phyloP scores from a whole-genome alignment of 2,113 vertebrate genomes.

The Fregetta grallaria region DNA sequence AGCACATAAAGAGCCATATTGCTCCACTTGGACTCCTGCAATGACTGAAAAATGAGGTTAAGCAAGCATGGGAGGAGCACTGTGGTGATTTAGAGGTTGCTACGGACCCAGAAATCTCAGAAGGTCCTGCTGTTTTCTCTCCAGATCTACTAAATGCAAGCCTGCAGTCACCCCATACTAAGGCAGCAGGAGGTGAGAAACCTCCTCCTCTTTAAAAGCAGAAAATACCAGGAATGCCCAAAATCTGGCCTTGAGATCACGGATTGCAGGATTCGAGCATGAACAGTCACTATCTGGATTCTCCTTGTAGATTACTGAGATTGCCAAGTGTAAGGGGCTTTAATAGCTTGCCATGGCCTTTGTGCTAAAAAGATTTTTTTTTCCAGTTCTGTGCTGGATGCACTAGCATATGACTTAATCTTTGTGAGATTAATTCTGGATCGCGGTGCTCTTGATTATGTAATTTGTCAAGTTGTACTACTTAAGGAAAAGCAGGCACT shows the following conservation, averaged over 20 bases:
- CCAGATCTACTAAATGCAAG: background rate
- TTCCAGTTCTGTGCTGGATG: background rate
- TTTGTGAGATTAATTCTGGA: background rate
- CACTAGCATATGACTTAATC: background rate
- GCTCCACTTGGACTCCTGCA: background rate
- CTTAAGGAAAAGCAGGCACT: background rate
- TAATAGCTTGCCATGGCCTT: background rate
- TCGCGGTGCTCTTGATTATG: background rate
- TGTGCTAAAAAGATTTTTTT: background rate
- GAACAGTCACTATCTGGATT: background rate
- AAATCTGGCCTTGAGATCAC: background rate
- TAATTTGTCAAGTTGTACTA: background rate
- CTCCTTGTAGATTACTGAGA: background rate
- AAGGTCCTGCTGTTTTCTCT: background rate
- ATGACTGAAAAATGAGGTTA: background rate
- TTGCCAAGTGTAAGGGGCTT: background rate
- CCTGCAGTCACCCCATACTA: background rate
- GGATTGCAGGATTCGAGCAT: background rate
- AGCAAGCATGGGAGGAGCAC: background rate
- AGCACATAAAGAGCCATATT: background rate
- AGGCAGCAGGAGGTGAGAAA: background rate
- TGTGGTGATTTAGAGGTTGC: background rate
- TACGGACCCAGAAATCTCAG: background rate
- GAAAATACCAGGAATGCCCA: background rate
- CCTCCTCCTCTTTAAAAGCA: background rate